Percentiles rank a stretch among this genome's conserved stretches.
These are phyloP conservation scores for Sphenopsis melanotis DNA, from an alignment of 2,797 vertebrate genomes.

Conservation along the genomic window DNA sequence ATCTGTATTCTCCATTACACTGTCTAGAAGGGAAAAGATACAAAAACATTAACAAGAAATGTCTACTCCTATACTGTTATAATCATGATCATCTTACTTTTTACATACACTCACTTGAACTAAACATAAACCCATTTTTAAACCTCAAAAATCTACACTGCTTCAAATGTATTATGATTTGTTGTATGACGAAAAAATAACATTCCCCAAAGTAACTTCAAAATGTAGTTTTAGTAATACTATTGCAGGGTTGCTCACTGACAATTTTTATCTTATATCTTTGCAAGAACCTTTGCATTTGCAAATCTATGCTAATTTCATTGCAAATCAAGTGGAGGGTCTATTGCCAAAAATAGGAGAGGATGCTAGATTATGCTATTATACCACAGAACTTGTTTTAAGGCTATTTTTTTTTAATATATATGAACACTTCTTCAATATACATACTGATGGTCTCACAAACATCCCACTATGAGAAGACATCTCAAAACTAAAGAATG, in stretches of 20 bases:
- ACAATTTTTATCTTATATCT: not conserved
- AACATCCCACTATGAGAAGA: not conserved
- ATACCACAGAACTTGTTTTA: not conserved
- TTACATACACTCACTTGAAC: not conserved
- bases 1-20: slow-evolving; percentile 68
- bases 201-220: not conserved
- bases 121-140: not conserved
- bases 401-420: not conserved
- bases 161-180: not conserved
- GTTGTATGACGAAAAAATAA: not conserved
- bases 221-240: not conserved
- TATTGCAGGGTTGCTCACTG: not conserved
- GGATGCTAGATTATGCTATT: not conserved
- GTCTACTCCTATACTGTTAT: not conserved
- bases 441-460: not conserved
- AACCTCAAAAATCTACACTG: not conserved
- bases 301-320: not conserved
- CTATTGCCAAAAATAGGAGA: not conserved
- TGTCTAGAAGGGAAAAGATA: slow-evolving; percentile 58
- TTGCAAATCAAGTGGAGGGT: not conserved
- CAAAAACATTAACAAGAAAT: not conserved
- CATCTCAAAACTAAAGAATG: not conserved
- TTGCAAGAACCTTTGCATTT: not conserved
- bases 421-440: not conserved
- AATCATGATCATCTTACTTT: not conserved